phyloP scores from a whole-genome alignment of 2,888 invertebrate species.

The Aproaerema taeniolella region DNA sequence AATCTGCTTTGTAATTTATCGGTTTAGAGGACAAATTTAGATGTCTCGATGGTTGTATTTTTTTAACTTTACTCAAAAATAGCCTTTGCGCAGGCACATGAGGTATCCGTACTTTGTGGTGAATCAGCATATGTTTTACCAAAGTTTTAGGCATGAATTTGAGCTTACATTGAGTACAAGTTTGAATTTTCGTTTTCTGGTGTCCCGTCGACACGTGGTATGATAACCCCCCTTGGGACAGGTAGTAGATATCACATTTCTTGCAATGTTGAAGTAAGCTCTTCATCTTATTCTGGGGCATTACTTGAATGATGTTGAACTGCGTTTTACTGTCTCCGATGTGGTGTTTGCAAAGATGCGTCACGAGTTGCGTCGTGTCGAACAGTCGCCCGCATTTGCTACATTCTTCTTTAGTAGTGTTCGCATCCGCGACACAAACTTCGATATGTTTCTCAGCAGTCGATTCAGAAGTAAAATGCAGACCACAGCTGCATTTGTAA shows the following conservation, averaged over 20 bases:
- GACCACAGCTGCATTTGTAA: slow-evolving; percentile 33
- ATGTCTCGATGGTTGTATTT: too few species aligned
- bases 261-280: slow-evolving; percentile 17
- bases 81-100: too few species aligned
- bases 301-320: background rate
- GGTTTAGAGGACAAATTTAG: too few species aligned
- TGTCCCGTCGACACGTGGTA: slow-evolving; percentile 13
- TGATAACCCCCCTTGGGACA: slow-evolving; percentile 5
- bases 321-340: slow-evolving; percentile 20
- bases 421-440: slow-evolving; percentile 16
- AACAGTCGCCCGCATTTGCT: slow-evolving; percentile 36
- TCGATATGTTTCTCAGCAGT: slow-evolving; percentile 29
- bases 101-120: too few species aligned
- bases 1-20: too few species aligned
- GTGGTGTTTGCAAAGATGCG: slow-evolving; percentile 37
- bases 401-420: slow-evolving; percentile 30
- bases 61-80: too few species aligned
- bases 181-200: background rate
- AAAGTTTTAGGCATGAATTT: slow-evolving; percentile 1
- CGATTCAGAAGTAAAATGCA: slow-evolving; percentile 32
- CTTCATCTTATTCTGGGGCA: background rate
- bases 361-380: slow-evolving; percentile 32
- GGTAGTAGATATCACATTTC: slow-evolving; percentile 21
- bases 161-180: background rate
- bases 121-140: background rate